Conservation (phyloP, 2,113 vertebrate genomes). For the Nannospalax galili region DNA sequence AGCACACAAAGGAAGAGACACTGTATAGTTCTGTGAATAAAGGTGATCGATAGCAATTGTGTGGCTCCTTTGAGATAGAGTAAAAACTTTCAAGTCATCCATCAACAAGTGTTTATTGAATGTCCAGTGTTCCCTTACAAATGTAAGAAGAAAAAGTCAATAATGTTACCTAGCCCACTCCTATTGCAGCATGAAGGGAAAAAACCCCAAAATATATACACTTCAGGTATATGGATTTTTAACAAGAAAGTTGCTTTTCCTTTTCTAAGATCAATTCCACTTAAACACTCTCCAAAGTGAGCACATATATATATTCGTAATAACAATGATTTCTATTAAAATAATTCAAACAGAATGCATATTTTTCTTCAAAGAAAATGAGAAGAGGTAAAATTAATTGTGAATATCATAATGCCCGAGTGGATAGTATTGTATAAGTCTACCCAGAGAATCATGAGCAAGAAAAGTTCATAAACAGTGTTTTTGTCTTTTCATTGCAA, state of each 20-base stretch:
- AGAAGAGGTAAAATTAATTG: not conserved
- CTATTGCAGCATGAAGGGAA: not conserved
- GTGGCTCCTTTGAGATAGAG: not conserved
- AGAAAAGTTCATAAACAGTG: not conserved
- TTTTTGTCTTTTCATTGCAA: not conserved
- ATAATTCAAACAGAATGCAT: not conserved
- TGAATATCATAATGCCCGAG: not conserved
- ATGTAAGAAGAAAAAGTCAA: constrained; percentile 37
- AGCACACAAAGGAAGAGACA: not conserved
- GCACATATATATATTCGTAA: not conserved
- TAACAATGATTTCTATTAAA: constrained; percentile 9
- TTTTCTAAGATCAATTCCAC: constrained; percentile 35
- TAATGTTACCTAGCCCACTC: not conserved
- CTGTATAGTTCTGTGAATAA: constrained; percentile 24
- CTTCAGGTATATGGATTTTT: not conserved
- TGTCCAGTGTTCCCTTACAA: constrained; percentile 41
- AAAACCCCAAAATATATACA: not conserved
- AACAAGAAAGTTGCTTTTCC: not conserved
- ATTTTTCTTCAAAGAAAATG: constrained; percentile 29
- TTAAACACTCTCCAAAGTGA: constrained; percentile 15
- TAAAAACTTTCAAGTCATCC: constrained; percentile 41
- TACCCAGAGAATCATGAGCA: not conserved
- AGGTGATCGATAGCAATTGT: not conserved
- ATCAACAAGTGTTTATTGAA: constrained; percentile 44
- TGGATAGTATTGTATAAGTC: not conserved